phyloP scores from a whole-genome alignment of 1,140 invertebrate genomes.

The Eulimnadia texana region DNA sequence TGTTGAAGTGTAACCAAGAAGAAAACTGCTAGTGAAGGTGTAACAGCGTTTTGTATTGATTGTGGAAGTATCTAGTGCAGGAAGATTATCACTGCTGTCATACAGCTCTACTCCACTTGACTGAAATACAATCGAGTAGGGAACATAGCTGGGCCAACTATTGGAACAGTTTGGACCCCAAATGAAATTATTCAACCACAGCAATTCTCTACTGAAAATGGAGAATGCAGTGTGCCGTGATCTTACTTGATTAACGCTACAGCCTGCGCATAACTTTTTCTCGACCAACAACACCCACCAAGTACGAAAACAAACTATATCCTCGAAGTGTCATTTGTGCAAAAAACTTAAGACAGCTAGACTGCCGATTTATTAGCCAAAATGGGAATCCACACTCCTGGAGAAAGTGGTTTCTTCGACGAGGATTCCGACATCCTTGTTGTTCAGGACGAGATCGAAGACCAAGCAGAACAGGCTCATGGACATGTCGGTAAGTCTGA shows the following conservation, averaged over 20 bases:
- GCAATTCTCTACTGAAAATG: not conserved
- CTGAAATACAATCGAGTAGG: not conserved
- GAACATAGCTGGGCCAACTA: not conserved
- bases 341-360: not conserved
- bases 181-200: not conserved
- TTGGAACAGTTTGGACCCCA: not conserved
- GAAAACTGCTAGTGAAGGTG: no score
- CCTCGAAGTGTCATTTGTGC: not conserved
- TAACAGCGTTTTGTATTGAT: not conserved
- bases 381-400: slow-evolving; percentile 15
- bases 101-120: no score
- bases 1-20: not conserved
- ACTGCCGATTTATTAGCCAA: not conserved
- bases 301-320: not conserved
- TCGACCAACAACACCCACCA: not conserved
- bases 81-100: no score
- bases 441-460: slow-evolving; percentile 2
- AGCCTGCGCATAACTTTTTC: not conserved
- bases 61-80: not conserved
- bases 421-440: slow-evolving; percentile 7
- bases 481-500: slow-evolving; percentile 4
- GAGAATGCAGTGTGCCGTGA: slow-evolving; percentile 3
- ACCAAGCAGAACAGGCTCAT: slow-evolving; percentile 1
- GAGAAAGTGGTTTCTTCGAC: slow-evolving; percentile 16
- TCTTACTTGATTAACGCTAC: slow-evolving; percentile 2